Conservation (phyloP, 2,113 vertebrate species). For the Cheilinus undulatus region DNA sequence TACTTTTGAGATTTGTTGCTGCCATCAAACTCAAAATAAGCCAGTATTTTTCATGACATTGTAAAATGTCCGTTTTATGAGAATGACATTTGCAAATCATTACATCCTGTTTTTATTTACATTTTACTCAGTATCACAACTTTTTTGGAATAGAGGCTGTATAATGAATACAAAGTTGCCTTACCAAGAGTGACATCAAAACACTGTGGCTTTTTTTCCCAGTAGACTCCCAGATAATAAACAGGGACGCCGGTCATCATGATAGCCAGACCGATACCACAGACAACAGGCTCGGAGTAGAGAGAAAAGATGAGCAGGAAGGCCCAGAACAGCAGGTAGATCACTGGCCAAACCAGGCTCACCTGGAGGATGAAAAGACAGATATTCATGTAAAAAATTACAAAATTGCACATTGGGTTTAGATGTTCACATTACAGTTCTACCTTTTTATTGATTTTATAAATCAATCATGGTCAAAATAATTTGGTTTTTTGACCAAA, state of each 20-base stretch:
- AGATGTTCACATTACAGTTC: not conserved
- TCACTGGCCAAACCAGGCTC: slow-evolving; percentile 84
- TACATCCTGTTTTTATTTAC: not conserved
- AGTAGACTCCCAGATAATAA: slow-evolving; percentile 86
- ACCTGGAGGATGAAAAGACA: slow-evolving; percentile 73
- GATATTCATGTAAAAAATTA: not conserved
- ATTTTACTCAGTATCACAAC: no score
- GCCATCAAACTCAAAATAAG: no score
- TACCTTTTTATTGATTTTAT: no score
- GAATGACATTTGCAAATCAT: no score
- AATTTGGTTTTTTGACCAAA: no score
- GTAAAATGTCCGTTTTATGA: no score
- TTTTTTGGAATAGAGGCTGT: no score
- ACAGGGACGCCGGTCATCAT: slow-evolving; percentile 87
- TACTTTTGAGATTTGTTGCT: no score
- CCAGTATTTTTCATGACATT: no score
- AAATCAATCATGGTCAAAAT: no score
- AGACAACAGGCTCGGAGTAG: slow-evolving; percentile 86
- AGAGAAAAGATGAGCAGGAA: slow-evolving; percentile 87
- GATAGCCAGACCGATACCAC: slow-evolving; percentile 85
- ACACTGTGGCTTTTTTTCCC: slow-evolving; percentile 85
- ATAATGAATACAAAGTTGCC: no score
- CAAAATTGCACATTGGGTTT: not conserved
- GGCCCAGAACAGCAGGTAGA: slow-evolving; percentile 90
- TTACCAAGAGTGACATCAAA: slow-evolving; percentile 80